Evolutionary conservation across 1,140 invertebrate species (phyloP), one percentile per base, ranked within the genome.

Genomic region (Drosophila repletoides): DNA sequence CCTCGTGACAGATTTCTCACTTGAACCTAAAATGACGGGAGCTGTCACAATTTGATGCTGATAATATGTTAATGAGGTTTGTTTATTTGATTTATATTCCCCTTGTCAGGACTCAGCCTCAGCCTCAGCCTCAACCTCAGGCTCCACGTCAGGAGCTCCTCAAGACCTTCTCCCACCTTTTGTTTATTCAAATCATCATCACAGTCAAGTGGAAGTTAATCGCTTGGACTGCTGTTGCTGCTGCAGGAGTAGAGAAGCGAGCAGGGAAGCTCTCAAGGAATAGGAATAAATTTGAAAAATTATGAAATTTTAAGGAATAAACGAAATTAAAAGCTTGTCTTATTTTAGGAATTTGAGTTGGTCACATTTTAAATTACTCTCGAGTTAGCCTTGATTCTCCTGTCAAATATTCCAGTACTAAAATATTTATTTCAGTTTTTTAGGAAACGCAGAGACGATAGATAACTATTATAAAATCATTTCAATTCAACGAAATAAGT

Each of bases 1-100:
- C 86, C 68, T 81, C 63, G 64, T 87, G 86, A 88, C 86, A 88
- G 80, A 87, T 88, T 88, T 87, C 70, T 73, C 64, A 73, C 76
- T 81, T 81, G 66, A 80, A 72, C 59, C 43, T 9, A 56, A 72
- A 63, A 70, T 86, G 79, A 84, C 75, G 75, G 59, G 28, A n/a
- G 31, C 38, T 63, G 74, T 84, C 80, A 75, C 61, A 77, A 63
- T 73, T 84, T 79, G 70, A 74, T 40, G 79, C 71, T 84, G 79
- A 84, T 84, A 83, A 84, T 84, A 84, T 84, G 79, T 83, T 86
- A 84, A 84, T 84, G 80, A 86, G 80, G 80, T 84, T 84, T 79
- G 80, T 72, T 86, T 65, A 84, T 86, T 83, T 83, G 79, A 79
- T 86, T 84, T 86, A 86, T 79, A 74, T 64, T 74, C 49, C 53